Evolutionary conservation across 2,888 invertebrate genomes (phyloP).

Genomic region (Xestia c-nigrum): DNA sequence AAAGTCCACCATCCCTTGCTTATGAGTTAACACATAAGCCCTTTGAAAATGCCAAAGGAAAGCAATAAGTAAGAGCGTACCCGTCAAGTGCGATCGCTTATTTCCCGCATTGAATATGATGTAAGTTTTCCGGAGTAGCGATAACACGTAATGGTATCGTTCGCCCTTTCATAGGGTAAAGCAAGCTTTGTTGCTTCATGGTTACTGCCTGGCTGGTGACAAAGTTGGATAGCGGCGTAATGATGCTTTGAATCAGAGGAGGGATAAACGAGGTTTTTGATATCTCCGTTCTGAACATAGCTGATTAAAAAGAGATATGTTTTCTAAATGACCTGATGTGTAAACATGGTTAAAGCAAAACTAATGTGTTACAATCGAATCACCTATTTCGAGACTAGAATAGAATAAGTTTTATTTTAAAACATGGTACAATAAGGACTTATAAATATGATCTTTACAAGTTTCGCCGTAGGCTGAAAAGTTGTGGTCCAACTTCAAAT

Average conservation of each 20-base stretch:
- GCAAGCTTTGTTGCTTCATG: constrained; percentile 67
- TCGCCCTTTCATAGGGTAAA: constrained; percentile 75
- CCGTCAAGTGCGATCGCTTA: constrained; percentile 86
- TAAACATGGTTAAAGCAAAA: no score
- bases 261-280: neutral
- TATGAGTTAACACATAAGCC: constrained; percentile 17
- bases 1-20: constrained; percentile 22
- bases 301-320: neutral
- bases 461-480: no score
- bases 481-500: neutral
- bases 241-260: constrained; percentile 3
- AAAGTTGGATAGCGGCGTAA: constrained; percentile 10
- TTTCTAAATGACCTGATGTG: no score
- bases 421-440: no score
- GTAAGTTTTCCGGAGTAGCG: constrained; percentile 86
- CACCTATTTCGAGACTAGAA: no score
- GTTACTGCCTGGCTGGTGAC: constrained; percentile 52
- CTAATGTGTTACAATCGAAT: no score
- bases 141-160: constrained; percentile 83
- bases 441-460: no score
- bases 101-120: constrained; percentile 87
- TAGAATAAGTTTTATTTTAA: no score
- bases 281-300: neutral
- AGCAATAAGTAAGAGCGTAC: constrained; percentile 80
- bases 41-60: constrained; percentile 67